phyloP scores from a whole-genome alignment of 1,140 invertebrate species.

The Drosophila eugracilis region DNA sequence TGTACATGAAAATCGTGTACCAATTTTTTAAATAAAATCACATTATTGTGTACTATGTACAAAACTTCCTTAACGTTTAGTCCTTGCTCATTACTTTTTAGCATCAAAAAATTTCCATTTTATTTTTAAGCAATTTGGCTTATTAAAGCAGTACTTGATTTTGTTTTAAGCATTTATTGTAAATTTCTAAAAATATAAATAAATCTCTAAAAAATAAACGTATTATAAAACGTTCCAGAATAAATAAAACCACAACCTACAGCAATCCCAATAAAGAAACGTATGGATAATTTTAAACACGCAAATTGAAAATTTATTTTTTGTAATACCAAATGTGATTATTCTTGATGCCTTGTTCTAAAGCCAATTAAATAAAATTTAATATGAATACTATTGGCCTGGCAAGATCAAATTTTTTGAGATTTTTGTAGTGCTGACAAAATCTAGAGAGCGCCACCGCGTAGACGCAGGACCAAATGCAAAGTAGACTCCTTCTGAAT shows the following conservation, averaged over 20 bases:
- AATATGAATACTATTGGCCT: conserved; percentile 18
- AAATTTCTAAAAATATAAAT: too few relatives aligned
- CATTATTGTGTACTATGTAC: too few relatives aligned
- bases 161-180: too few relatives aligned
- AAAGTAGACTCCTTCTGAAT: background rate
- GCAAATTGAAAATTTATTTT: conserved; percentile 6
- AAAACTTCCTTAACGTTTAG: too few relatives aligned
- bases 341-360: background rate
- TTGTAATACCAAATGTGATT: conserved; percentile 19
- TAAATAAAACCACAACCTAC: background rate
- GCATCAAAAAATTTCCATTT: too few relatives aligned
- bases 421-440: conserved; percentile 30
- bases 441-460: conserved; percentile 78
- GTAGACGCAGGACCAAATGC: conserved; percentile 88
- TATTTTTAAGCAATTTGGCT: too few relatives aligned
- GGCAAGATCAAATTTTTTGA: conserved; percentile 19
- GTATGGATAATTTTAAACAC: background rate
- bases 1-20: too few relatives aligned
- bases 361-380: conserved; percentile 20
- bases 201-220: too few relatives aligned
- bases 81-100: too few relatives aligned
- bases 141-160: too few relatives aligned
- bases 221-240: too few relatives aligned
- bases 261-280: background rate
- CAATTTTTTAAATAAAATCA: background rate